phyloP scores from a whole-genome alignment of 2,113 vertebrate species.

The Stercorarius parasiticus region DNA sequence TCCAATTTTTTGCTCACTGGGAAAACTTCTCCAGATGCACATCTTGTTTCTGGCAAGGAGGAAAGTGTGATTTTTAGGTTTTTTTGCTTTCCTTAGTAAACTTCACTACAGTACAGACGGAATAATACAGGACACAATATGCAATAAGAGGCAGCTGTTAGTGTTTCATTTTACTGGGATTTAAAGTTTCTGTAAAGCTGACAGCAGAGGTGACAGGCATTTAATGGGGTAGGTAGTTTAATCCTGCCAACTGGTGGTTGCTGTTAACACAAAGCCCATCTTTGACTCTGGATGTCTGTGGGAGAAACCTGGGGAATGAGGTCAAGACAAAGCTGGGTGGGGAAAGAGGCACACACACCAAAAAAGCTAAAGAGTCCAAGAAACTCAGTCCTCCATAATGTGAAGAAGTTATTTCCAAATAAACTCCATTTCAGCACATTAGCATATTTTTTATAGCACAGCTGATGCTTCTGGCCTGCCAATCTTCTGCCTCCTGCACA shows the following conservation, averaged over 20 bases:
- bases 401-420: not conserved
- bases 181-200: slow-evolving; percentile 30
- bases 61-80: not conserved
- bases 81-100: not conserved
- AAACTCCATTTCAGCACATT: not conserved
- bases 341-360: not conserved
- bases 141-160: not conserved
- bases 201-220: slow-evolving; percentile 19
- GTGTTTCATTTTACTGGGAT: slow-evolving; percentile 20
- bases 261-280: not conserved
- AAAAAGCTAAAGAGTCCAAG: not conserved
- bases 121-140: not conserved
- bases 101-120: not conserved
- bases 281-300: not conserved
- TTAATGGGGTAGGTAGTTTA: not conserved
- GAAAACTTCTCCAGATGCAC: slow-evolving; percentile 29
- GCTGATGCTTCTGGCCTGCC: slow-evolving; percentile 9
- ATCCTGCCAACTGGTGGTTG: not conserved
- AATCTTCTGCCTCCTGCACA: not conserved
- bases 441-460: slow-evolving; percentile 21
- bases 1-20: not conserved
- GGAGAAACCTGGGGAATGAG: not conserved
- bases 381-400: not conserved
- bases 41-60: slow-evolving; percentile 8
- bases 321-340: not conserved